Evolutionary conservation across 2,888 invertebrate genomes (phyloP).

Genomic region (Cenopis cana): DNA sequence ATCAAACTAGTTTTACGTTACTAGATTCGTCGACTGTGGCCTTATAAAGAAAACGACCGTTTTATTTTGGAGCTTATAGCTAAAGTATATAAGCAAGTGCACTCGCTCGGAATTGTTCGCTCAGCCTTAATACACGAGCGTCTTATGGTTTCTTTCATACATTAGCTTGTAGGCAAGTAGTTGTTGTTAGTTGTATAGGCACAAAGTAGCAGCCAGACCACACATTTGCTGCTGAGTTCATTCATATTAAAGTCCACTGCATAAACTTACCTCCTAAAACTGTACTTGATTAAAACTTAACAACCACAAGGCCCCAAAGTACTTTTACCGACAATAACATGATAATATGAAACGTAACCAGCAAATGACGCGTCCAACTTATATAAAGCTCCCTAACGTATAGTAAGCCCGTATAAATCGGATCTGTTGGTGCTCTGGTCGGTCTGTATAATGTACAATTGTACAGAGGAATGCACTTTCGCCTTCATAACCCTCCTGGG

Average conservation of each 20-base stretch:
- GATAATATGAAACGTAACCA: slow-evolving; percentile 12
- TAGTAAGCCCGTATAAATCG: slow-evolving; percentile 19
- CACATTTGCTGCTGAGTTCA: background rate
- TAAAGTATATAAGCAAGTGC: too few species aligned
- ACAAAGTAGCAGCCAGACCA: background rate
- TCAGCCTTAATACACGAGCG: too few species aligned
- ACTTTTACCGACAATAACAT: slow-evolving; percentile 30
- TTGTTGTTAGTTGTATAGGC: too few species aligned
- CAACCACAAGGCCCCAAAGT: slow-evolving; percentile 13
- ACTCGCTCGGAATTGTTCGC: too few species aligned
- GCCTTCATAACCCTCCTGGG: slow-evolving; percentile 64
- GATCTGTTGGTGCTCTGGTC: slow-evolving; percentile 31
- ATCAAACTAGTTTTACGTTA: too few species aligned
- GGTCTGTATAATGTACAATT: slow-evolving; percentile 58
- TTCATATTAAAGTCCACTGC: background rate
- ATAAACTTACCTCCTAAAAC: slow-evolving; percentile 5
- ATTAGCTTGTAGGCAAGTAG: too few species aligned
- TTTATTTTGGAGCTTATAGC: too few species aligned
- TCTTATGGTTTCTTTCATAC: too few species aligned
- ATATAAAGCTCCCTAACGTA: slow-evolving; percentile 2
- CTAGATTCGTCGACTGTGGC: too few species aligned
- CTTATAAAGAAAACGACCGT: too few species aligned
- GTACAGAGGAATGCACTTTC: slow-evolving; percentile 73
- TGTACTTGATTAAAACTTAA: slow-evolving; percentile 27
- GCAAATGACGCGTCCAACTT: slow-evolving; percentile 30